Conservation (phyloP, 2,888 invertebrate species). For the Tiliacea aurago region DNA sequence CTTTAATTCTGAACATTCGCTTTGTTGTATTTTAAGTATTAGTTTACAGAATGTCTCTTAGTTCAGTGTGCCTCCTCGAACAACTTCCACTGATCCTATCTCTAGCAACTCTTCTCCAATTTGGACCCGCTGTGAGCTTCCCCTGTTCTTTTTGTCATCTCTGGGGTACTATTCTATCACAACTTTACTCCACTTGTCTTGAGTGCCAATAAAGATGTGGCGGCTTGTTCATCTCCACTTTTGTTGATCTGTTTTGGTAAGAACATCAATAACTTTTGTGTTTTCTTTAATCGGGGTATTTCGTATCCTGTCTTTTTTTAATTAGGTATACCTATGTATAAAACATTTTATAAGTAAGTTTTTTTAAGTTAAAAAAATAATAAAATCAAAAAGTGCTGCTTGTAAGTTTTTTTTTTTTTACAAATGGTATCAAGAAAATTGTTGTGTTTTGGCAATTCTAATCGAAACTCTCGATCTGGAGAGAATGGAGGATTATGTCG, state of each 20-base stretch:
- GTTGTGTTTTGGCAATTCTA: background rate
- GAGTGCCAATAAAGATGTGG: background rate
- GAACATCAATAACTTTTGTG: background rate
- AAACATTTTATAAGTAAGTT: background rate
- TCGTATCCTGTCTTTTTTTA: background rate
- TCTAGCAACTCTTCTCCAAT: background rate
- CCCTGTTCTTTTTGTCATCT: background rate
- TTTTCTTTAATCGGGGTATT: background rate
- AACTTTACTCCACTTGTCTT: background rate
- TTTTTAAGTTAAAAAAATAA: constrained; percentile 19
- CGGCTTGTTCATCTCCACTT: background rate
- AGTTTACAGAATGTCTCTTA: background rate
- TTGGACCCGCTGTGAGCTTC: background rate
- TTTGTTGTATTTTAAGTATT: background rate
- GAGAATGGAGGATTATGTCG: background rate
- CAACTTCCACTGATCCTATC: background rate
- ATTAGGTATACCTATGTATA: background rate
- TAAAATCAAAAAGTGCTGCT: constrained; percentile 3
- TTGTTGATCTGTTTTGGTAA: background rate
- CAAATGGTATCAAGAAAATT: background rate
- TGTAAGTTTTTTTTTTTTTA: background rate
- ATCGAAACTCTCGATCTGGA: background rate
- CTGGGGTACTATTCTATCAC: background rate
- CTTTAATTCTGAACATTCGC: background rate
- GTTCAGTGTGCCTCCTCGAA: background rate